Evolutionary conservation across 2,113 vertebrate genomes (phyloP).

Genomic region (Myiagra hebetior): DNA sequence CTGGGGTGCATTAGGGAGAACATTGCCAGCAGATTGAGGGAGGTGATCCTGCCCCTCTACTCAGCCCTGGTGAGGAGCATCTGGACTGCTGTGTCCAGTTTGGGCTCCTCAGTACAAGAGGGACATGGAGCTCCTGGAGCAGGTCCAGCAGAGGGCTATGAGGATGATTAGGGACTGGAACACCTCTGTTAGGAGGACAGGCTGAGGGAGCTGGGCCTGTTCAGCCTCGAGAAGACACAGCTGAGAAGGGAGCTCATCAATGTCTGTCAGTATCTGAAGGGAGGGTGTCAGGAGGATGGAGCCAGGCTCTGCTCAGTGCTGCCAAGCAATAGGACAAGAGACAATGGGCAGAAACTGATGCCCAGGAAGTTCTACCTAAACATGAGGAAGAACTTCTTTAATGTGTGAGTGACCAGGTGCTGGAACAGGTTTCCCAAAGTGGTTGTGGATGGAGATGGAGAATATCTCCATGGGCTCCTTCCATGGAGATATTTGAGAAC

Average conservation of each 20-base stretch:
- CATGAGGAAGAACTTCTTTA: not conserved
- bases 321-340: not conserved
- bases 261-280: not conserved
- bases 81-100: not conserved
- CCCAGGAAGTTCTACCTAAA: not conserved
- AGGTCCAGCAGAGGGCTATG: rapidly evolving
- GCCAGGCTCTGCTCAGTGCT: not conserved
- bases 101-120: not conserved
- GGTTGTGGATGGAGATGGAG: not conserved
- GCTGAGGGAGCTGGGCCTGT: not conserved
- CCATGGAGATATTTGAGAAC: not conserved
- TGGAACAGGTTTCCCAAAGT: not conserved
- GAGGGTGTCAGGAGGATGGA: not conserved
- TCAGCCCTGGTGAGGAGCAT: rapidly evolving
- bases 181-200: rapidly evolving
- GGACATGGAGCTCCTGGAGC: not conserved
- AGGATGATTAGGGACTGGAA: rapidly evolving
- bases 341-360: not conserved
- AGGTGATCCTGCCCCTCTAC: not conserved
- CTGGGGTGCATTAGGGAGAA: not conserved
- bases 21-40: rapidly evolving
- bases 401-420: no score
- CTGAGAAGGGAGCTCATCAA: not conserved
- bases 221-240: rapidly evolving
- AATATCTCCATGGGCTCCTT: no score